phyloP scores from a whole-genome alignment of 2,113 vertebrate species.

The Epinephelus moara region DNA sequence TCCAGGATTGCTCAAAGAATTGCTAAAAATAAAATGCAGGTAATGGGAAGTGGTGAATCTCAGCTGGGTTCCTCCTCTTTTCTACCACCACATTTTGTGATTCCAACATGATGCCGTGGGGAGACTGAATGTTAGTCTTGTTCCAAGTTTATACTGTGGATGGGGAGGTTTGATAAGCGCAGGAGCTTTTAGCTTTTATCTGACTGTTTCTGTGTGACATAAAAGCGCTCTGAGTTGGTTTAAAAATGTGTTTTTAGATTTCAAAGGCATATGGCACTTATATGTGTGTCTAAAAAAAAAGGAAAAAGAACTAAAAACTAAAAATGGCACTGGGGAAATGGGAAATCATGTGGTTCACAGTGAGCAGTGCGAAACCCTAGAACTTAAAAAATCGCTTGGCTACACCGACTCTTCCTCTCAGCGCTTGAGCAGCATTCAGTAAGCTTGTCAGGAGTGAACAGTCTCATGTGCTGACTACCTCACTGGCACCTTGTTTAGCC shows the following conservation, averaged over 20 bases:
- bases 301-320: not conserved
- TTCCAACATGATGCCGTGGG: slow-evolving; percentile 48
- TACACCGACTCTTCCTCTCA: slow-evolving; percentile 28
- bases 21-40: slow-evolving; percentile 45
- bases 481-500: slow-evolving; percentile 72
- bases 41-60: slow-evolving; percentile 36
- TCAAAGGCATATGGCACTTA: slow-evolving; percentile 7
- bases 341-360: not conserved
- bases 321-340: slow-evolving; percentile 18
- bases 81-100: slow-evolving; percentile 34
- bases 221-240: slow-evolving; percentile 5
- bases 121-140: slow-evolving; percentile 32
- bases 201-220: slow-evolving; percentile 41
- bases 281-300: not conserved
- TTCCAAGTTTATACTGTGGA: slow-evolving; percentile 44
- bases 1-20: slow-evolving; percentile 25
- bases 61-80: slow-evolving; percentile 33
- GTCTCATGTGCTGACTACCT: slow-evolving; percentile 65
- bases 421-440: slow-evolving; percentile 25
- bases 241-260: slow-evolving; percentile 29
- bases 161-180: slow-evolving; percentile 46
- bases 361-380: slow-evolving; percentile 17
- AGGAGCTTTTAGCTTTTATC: slow-evolving; percentile 54
- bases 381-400: slow-evolving; percentile 29
- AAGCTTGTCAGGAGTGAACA: slow-evolving; percentile 52